phyloP scores from a whole-genome alignment of 1,140 invertebrate species.

The Hypothenemus hampei region DNA sequence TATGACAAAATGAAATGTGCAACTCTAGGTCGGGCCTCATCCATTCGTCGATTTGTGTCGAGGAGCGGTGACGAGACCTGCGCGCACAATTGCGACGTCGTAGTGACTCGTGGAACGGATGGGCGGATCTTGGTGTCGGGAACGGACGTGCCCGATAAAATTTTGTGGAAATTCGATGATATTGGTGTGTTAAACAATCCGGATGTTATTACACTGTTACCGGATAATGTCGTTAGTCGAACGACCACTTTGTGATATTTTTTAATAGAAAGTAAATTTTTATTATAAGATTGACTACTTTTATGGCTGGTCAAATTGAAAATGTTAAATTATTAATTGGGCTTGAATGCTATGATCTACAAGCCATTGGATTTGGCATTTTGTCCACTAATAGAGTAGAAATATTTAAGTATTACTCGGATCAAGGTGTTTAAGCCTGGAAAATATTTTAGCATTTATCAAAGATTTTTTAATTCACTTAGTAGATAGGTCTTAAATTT shows the following conservation, averaged over 20 bases:
- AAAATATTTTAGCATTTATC: too few species aligned
- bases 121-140: slow-evolving; percentile 18
- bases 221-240: slow-evolving; percentile 40
- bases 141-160: slow-evolving; percentile 36
- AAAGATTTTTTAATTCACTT: too few species aligned
- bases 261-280: too few species aligned
- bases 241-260: slow-evolving; percentile 46
- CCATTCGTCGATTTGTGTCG: slow-evolving; percentile 15
- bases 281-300: too few species aligned
- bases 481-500: too few species aligned
- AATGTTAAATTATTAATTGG: too few species aligned
- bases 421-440: too few species aligned
- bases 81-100: slow-evolving; percentile 16
- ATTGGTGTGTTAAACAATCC: slow-evolving; percentile 41
- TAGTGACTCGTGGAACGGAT: slow-evolving; percentile 27
- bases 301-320: too few species aligned
- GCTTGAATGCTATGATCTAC: too few species aligned
- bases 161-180: slow-evolving; percentile 46
- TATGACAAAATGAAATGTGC: slow-evolving; percentile 37
- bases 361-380: too few species aligned
- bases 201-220: slow-evolving; percentile 42
- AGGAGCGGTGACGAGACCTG: slow-evolving; percentile 6
- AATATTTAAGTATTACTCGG: too few species aligned
- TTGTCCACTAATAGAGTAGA: too few species aligned
- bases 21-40: slow-evolving; percentile 30